Conservation (phyloP, 2,888 invertebrate genomes). For the Cantharis flavilabris region DNA sequence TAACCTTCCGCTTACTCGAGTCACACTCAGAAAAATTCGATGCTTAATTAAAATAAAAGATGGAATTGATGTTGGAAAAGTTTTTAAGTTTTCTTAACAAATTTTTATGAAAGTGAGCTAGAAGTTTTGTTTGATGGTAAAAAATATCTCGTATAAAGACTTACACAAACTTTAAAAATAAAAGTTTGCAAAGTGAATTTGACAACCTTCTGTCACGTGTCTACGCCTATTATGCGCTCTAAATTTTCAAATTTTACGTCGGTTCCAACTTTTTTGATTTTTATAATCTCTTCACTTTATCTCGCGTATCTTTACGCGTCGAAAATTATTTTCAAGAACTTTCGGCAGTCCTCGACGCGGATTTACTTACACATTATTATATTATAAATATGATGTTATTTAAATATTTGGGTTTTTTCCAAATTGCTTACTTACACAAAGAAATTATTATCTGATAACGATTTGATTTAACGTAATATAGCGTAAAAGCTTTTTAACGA, state of each 20-base stretch:
- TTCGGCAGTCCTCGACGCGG: background rate
- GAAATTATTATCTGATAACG: background rate
- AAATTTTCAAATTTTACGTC: slow-evolving; percentile 16
- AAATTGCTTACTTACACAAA: background rate
- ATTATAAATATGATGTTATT: background rate
- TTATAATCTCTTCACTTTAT: slow-evolving; percentile 1
- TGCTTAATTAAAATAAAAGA: slow-evolving; percentile 22
- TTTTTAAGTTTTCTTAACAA: slow-evolving; percentile 7
- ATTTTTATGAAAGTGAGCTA: slow-evolving; percentile 8
- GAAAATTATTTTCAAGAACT: slow-evolving; percentile 8
- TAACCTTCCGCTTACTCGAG: background rate
- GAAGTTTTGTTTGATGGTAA: slow-evolving; percentile 13
- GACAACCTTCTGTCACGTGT: slow-evolving; percentile 25
- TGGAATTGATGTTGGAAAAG: background rate
- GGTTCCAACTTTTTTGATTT: slow-evolving; percentile 1
- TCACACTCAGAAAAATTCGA: slow-evolving; percentile 10
- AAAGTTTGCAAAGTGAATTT: slow-evolving; percentile 23
- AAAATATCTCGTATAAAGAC: slow-evolving; percentile 16
- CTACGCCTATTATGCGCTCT: slow-evolving; percentile 12
- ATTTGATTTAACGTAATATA: background rate
- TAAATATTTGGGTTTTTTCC: background rate
- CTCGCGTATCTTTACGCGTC: slow-evolving; percentile 3
- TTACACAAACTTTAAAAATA: slow-evolving; percentile 17
- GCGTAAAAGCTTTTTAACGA: slow-evolving; percentile 20
- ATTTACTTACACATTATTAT: background rate